Conservation (phyloP, 2,888 invertebrate species). For the Pyrrhopygopsis socrates region DNA sequence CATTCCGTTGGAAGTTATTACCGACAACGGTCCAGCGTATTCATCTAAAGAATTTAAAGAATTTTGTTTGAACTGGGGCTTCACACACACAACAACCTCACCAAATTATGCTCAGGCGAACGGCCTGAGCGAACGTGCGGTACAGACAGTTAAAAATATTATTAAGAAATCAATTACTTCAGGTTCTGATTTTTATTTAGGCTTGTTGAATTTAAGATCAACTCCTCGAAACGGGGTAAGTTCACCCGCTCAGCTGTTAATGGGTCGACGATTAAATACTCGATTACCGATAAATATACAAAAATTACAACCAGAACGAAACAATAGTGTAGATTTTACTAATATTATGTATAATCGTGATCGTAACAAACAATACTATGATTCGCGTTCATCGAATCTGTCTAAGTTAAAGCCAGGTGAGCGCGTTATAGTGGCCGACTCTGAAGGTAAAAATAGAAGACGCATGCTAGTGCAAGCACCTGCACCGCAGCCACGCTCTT, state of each 20-base stretch:
- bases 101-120: constrained; percentile 67
- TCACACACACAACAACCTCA: constrained; percentile 56
- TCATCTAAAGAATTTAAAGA: constrained; percentile 57
- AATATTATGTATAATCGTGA: constrained; percentile 24
- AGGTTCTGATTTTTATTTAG: constrained; percentile 56
- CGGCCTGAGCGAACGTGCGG: constrained; percentile 62
- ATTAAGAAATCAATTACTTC: constrained; percentile 47
- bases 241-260: constrained; percentile 64
- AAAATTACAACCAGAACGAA: constrained; percentile 21
- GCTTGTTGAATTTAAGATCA: constrained; percentile 61
- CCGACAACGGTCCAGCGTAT: constrained; percentile 72
- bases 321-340: constrained; percentile 22
- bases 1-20: constrained; percentile 75
- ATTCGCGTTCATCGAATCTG: constrained; percentile 4
- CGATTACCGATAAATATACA: constrained; percentile 42
- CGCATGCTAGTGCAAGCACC: constrained; percentile 15
- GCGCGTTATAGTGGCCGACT: constrained; percentile 6
- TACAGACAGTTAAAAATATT: constrained; percentile 61
- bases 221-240: constrained; percentile 42
- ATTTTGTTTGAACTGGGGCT: constrained; percentile 56
- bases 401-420: constrained; percentile 32
- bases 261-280: constrained; percentile 67
- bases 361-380: constrained; percentile 34
- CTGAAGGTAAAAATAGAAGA: not conserved
- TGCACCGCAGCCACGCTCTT: constrained; percentile 52